phyloP scores from a whole-genome alignment of 2,888 invertebrate species.

The Drosophila picticornis region DNA sequence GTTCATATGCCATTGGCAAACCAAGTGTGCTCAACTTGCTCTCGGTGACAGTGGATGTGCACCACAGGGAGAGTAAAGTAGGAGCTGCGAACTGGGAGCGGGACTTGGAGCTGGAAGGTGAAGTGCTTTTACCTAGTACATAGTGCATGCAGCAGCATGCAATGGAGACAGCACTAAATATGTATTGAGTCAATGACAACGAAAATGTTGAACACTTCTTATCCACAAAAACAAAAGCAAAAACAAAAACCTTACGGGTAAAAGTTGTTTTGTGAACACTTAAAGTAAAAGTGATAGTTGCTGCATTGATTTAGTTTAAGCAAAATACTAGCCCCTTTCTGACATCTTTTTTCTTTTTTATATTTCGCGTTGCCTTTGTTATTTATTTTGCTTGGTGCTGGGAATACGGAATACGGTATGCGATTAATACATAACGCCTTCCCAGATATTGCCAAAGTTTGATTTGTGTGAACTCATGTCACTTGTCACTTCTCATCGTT shows the following conservation, averaged over 20 bases:
- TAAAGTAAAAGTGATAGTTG: constrained; percentile 68
- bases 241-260: constrained; percentile 62
- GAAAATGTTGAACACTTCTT: constrained; percentile 63
- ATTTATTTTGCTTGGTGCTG: background rate
- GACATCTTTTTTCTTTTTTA: constrained; percentile 7
- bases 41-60: constrained; percentile 30
- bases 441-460: background rate
- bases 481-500: background rate
- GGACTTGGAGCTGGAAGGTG: constrained; percentile 4
- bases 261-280: constrained; percentile 65
- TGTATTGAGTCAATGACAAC: constrained; percentile 52
- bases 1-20: constrained; percentile 45
- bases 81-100: background rate
- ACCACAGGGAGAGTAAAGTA: background rate
- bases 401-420: background rate
- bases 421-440: background rate
- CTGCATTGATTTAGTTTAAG: constrained; percentile 55
- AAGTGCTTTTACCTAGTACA: constrained; percentile 34
- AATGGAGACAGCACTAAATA: constrained; percentile 65
- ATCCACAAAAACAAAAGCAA: constrained; percentile 42
- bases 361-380: constrained; percentile 9
- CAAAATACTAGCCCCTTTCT: constrained; percentile 29
- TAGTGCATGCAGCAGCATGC: constrained; percentile 8
- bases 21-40: constrained; percentile 44
- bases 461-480: background rate